Conservation (phyloP, 2,113 vertebrate genomes). For the Hepsetus odoe region DNA sequence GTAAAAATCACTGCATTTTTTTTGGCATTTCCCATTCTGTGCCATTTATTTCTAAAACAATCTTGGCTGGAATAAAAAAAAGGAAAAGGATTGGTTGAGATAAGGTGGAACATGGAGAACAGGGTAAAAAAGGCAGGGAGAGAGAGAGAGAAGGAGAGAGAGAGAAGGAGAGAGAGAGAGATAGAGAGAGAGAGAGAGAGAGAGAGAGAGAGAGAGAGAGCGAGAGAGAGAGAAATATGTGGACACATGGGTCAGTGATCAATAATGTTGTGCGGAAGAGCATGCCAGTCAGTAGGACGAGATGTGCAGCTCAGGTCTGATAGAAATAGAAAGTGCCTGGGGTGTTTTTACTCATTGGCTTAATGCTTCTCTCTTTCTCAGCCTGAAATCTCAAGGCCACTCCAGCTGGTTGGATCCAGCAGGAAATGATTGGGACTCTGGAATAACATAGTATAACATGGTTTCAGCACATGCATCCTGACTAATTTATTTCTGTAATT, state of each 20-base stretch:
- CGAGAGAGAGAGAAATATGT: constrained; percentile 14
- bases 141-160: too few species aligned
- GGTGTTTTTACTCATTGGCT: constrained; percentile 29
- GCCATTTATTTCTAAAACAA: too few species aligned
- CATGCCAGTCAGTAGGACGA: constrained; percentile 10
- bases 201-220: background rate
- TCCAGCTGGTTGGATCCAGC: background rate
- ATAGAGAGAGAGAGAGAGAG: background rate
- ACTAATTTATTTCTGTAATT: constrained; percentile 24
- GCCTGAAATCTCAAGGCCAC: constrained; percentile 29
- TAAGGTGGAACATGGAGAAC: too few species aligned
- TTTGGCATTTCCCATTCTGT: too few species aligned
- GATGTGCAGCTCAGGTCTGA: constrained; percentile 32
- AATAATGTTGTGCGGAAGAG: constrained; percentile 32
- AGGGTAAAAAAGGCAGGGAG: too few species aligned
- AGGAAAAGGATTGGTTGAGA: too few species aligned
- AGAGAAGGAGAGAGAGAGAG: background rate
- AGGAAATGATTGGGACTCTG: background rate
- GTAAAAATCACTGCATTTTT: too few species aligned
- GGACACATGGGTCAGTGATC: constrained; percentile 22
- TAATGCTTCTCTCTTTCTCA: constrained; percentile 28
- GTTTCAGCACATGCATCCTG: constrained; percentile 9
- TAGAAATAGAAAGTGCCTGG: constrained; percentile 34
- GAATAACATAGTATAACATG: background rate
- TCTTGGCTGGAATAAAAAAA: too few species aligned